Base-by-base conservation (phyloP, 2,888 invertebrate genomes). In the Melanchra persicariae region DNA sequence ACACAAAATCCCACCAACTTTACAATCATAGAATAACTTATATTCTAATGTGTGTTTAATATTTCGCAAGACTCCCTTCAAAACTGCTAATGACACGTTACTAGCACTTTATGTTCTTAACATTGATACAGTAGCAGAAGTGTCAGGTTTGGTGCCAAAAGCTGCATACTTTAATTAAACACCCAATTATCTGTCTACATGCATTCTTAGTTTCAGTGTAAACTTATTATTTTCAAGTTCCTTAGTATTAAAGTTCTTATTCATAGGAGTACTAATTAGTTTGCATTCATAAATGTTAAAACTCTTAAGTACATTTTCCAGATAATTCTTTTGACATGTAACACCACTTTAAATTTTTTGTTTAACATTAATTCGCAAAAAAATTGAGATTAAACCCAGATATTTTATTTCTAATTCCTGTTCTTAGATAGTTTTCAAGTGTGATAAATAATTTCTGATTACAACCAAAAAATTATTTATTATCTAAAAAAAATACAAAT, bases 221-320 rank as follows among this genome's bases (percentile, higher is more conserved):
- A 52, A 47, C 7, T 34, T 40, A 40, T 59, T 1, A 55, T 15
- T 26, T 40, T 61, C 62, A 40, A 80, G 55, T 65, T 70, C 58
- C 45, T 77, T 77, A 57, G 15, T 24, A 59, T 83, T 77, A 70
- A 80, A 79, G 12, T 84, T 79, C 19, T 22, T 26, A 40, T 82
- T 79, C 64, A 81, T 73, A 40, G 78, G 79, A 0, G 76, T 78
- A 10, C 5, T 58, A 22, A 81, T 75, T 6, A 34, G 57, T 54
- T 83, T 83, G 70, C 79, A 82, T 40, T 79, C 61, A 40, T 77
- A 8, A 80, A 81, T 79, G 43, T 77, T 60, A 65, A 77, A 77
- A 47, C 52, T 73, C 54, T 71, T 60, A 15, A 74, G 57, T 12
- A 83, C 34, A 75, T 57, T 75, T 64, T 74, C 67, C 19, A 81